Evolutionary conservation across 1,140 invertebrate species (phyloP).

Genomic region (Drosophila nannoptera): DNA sequence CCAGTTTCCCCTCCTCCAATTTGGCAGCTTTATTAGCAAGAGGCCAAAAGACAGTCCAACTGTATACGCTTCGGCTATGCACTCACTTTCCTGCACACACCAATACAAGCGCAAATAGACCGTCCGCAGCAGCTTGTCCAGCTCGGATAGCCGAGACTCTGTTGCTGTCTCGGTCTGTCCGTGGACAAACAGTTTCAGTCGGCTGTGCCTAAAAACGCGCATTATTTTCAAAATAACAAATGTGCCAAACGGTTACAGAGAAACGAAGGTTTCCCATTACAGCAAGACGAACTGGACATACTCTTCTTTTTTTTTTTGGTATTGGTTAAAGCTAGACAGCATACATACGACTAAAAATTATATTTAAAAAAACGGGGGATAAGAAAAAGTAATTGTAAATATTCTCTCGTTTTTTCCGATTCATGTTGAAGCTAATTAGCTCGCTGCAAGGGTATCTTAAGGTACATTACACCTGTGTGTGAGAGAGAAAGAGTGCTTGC

Average conservation of each 20-base stretch:
- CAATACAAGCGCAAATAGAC: constrained; percentile 3
- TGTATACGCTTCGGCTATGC: not conserved
- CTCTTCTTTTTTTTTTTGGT: not conserved
- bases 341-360: not conserved
- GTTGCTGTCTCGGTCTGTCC: not conserved
- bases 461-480: constrained; percentile 59
- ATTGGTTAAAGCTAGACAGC: not conserved
- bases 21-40: constrained; percentile 40
- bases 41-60: constrained; percentile 18
- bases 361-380: not conserved
- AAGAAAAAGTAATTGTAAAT: too few relatives aligned
- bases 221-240: constrained; percentile 45
- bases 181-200: constrained; percentile 26
- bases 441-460: constrained; percentile 36
- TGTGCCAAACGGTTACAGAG: constrained; percentile 5
- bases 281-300: constrained; percentile 4
- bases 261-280: not conserved
- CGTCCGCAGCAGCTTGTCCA: not conserved
- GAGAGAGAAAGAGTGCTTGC: constrained; percentile 7
- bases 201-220: constrained; percentile 27
- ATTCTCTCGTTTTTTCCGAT: constrained; percentile 1
- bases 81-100: constrained; percentile 13
- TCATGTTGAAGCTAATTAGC: constrained; percentile 21
- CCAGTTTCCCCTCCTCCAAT: constrained; percentile 24
- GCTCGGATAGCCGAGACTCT: not conserved